phyloP scores from a whole-genome alignment of 2,888 invertebrate genomes.

The Chrysolina haemoptera region DNA sequence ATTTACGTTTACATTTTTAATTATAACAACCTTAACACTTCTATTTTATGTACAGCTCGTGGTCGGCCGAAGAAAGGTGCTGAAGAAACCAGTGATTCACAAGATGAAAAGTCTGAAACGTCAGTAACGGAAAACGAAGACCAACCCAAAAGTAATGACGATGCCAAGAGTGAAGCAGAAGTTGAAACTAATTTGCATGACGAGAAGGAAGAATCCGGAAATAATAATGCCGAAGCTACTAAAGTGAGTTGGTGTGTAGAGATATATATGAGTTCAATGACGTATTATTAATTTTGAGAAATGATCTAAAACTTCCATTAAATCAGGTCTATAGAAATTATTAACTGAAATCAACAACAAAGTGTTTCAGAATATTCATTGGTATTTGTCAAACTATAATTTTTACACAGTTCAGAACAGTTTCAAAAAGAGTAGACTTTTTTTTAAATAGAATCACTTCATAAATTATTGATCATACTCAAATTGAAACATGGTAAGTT shows the following conservation, averaged over 20 bases:
- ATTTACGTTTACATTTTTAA: too few relatives aligned
- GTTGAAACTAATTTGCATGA: constrained; percentile 63
- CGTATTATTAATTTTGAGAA: background rate
- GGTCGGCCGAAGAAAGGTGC: constrained; percentile 64
- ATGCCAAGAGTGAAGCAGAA: constrained; percentile 58
- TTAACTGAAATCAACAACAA: background rate
- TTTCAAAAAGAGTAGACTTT: too few relatives aligned
- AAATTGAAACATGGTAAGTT: too few relatives aligned
- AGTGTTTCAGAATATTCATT: too few relatives aligned
- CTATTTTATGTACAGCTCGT: constrained; percentile 56
- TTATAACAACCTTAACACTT: background rate
- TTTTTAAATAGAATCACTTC: too few relatives aligned
- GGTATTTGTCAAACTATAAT: too few relatives aligned
- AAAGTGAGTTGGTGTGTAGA: constrained; percentile 50
- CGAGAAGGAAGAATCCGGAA: constrained; percentile 63
- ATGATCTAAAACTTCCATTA: background rate
- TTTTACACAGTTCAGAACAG: too few relatives aligned
- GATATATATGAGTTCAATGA: background rate
- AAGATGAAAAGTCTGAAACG: constrained; percentile 64
- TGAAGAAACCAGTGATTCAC: constrained; percentile 64
- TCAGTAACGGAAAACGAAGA: constrained; percentile 61
- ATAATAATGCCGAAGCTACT: constrained; percentile 63
- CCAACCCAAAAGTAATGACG: constrained; percentile 61
- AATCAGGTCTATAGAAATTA: background rate
- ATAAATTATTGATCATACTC: too few relatives aligned